phyloP scores from a whole-genome alignment of 2,797 vertebrate genomes.

The Mergus octosetaceus region DNA sequence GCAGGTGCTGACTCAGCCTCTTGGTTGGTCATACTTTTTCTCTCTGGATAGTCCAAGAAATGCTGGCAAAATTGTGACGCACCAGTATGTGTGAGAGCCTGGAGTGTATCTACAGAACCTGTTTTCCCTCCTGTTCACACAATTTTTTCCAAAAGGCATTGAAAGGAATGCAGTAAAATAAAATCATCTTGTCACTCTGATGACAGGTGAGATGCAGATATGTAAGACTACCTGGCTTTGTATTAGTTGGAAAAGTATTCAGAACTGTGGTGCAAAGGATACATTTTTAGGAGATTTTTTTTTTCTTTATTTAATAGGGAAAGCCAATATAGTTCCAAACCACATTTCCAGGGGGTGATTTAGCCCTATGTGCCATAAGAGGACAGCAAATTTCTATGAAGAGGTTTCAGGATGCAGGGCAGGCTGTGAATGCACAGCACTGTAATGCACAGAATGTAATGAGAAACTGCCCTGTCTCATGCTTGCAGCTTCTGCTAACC shows the following conservation, averaged over 20 bases:
- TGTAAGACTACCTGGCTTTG: neutral
- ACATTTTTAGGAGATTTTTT: neutral
- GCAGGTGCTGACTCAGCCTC: neutral
- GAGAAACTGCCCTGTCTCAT: fast-evolving
- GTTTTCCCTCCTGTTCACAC: neutral
- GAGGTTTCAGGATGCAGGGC: neutral
- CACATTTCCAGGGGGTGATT: fast-evolving
- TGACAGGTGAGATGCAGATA: neutral
- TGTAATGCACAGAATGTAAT: neutral
- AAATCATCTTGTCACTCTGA: neutral
- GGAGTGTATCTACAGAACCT: neutral
- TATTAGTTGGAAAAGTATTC: neutral
- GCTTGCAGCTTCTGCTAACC: fast-evolving
- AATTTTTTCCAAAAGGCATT: neutral
- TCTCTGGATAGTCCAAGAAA: fast-evolving
- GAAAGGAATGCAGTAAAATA: neutral
- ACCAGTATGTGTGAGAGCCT: neutral
- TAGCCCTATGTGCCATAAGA: neutral
- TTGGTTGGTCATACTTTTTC: neutral
- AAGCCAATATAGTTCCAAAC: neutral
- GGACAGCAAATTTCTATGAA: neutral
- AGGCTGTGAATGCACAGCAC: fast-evolving
- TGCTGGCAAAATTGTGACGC: fast-evolving
- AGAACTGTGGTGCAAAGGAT: neutral
- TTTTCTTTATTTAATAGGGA: neutral